Evolutionary conservation across 2,113 vertebrate species (phyloP), one percentile per base, ranked within the genome.

Genomic region (Pitta sordida): DNA sequence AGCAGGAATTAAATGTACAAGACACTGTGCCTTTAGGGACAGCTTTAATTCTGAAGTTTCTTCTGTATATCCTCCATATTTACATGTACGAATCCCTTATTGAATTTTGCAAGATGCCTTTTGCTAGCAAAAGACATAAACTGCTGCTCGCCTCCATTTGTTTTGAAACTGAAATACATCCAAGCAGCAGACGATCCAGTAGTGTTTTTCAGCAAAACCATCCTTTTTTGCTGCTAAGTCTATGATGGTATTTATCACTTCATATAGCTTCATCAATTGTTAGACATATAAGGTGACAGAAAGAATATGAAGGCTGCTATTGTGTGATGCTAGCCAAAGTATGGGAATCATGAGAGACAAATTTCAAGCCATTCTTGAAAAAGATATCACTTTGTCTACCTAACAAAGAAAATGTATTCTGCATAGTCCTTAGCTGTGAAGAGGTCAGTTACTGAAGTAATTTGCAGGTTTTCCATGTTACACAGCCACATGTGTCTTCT

Each of bases 401-500:
- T 67, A 71, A 49, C 1, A 5, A 39, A 64, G 23, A 21, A 24
- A 51, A 3, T 21, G 19, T 23, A 5, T 8, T 67, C n/a, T 44
- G 5, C 39, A 2, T 34, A 37, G 14, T 63, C 16, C 55, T 62
- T 23, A 74, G 6, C 51, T 63, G 29, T 9, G 21, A 55, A 75
- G 43, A 74, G 4, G 43, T 46, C 27, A 41, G 24, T 83, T 62
- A 24, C 2, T 51, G 16, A 59, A 71, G 22, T 23, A 34, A 44
- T 55, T 65, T 67, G 46, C 11, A 9, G 12, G 18, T 73, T 70
- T 76, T 8, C 14, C 21, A 10, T n/a, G 11, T 56, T 21, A 46
- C 4, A 53, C 10, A 1, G 0, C 32, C 12, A 21, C 10, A 36
- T 32, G 10, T 14, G 9, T 59, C 19, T 9, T 55, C 19, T 44